Percentiles rank a stretch among this genome's conserved stretches.
Evolutionary conservation across 2,113 vertebrate species (phyloP).

Genomic region (Austrofundulus limnaeus): DNA sequence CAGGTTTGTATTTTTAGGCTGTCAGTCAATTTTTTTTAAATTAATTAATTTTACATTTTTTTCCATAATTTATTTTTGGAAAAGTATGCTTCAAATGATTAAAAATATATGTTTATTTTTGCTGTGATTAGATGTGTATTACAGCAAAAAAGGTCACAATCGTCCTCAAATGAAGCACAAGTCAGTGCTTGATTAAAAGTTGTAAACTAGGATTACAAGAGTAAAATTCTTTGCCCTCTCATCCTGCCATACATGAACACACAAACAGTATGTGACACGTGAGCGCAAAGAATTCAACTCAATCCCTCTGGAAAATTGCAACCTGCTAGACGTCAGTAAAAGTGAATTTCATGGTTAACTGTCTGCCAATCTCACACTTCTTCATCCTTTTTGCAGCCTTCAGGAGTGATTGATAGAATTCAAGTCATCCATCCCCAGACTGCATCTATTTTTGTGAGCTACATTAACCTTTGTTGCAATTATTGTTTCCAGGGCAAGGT

Average conservation of each 20-base stretch:
- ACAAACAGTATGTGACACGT: constrained; percentile 29
- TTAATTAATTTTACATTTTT: no score
- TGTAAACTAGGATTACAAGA: constrained; percentile 23
- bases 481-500: constrained; percentile 51
- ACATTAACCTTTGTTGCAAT: constrained; percentile 52
- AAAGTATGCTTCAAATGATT: background rate
- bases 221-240: constrained; percentile 18
- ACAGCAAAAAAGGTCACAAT: background rate
- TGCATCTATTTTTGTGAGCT: constrained; percentile 24
- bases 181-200: constrained; percentile 20
- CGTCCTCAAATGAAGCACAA: constrained; percentile 1
- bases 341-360: constrained; percentile 75
- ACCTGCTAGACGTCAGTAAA: constrained; percentile 49
- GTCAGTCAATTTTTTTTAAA: no score
- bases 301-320: constrained; percentile 65
- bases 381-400: constrained; percentile 59
- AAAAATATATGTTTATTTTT: background rate
- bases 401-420: constrained; percentile 71
- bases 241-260: background rate
- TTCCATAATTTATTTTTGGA: constrained; percentile 3
- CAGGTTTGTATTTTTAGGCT: no score
- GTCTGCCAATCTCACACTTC: constrained; percentile 69
- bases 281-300: constrained; percentile 45
- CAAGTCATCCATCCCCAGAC: constrained; percentile 50
- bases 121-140: constrained; percentile 2